Evolutionary conservation across 2,113 vertebrate species (phyloP).

Genomic region (Gymnogyps californianus): DNA sequence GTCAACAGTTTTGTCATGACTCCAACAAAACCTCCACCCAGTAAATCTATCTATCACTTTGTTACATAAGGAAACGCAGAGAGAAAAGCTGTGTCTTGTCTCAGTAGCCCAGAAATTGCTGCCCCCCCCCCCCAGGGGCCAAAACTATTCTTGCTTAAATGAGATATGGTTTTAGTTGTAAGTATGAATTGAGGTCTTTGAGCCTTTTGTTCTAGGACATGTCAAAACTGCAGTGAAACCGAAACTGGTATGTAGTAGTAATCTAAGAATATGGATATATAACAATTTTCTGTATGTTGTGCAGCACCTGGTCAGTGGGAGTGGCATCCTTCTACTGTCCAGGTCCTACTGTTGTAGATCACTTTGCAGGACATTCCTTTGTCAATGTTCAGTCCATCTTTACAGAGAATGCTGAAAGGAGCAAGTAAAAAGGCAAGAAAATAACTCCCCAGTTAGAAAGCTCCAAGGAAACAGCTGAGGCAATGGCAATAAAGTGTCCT

Average conservation of each 20-base stretch:
- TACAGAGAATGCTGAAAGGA: background rate
- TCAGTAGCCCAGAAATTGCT: background rate
- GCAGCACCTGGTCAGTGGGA: background rate
- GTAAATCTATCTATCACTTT: background rate
- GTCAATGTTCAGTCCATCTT: background rate
- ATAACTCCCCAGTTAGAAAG: background rate
- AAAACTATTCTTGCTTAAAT: background rate
- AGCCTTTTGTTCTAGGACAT: background rate
- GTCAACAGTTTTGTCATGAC: background rate
- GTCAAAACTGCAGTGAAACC: background rate
- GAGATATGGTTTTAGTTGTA: background rate
- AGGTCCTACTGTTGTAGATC: background rate
- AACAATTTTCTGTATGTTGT: background rate
- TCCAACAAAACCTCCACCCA: background rate
- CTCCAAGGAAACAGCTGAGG: background rate
- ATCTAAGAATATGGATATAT: background rate
- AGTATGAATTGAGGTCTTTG: background rate
- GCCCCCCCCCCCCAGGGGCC: too few relatives aligned
- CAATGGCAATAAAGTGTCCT: background rate
- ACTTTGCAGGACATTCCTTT: background rate
- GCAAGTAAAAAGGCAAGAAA: background rate
- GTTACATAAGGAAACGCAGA: background rate
- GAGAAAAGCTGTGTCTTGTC: background rate
- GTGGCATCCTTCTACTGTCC: background rate
- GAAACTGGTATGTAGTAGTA: background rate